Base-by-base conservation (phyloP, 2,113 vertebrate species). In the Pollachius pollachius region DNA sequence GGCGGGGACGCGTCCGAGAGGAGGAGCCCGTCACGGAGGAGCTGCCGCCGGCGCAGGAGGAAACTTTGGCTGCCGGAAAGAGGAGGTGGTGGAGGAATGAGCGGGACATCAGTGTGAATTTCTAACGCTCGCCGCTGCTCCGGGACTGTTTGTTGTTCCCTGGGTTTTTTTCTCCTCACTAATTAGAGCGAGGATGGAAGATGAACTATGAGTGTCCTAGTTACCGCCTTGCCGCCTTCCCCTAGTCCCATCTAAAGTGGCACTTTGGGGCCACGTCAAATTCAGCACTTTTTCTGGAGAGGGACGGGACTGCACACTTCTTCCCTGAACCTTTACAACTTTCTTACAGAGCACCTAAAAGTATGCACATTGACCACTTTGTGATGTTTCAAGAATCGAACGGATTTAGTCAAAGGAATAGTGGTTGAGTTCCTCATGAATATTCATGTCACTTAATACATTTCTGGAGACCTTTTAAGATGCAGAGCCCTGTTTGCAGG, bases 1-100 rank as follows among this genome's bases (percentile, higher is more conserved):
- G 85, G 81, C 85, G 68, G 80, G 86, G 78, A 75, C 84, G 81
- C 78, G 81, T 81, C 83, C 79, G 83, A 74, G 78, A 84, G 83
- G 83, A 77, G 76, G 86, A 79, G 77, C 88, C 80, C 77, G 84
- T 83, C 79, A 78, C 81, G 74, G 83, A 83, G 75, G 82, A 83
- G 84, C 85, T 85, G 82, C 86, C 77, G 78, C 79, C 83, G 74
- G 81, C 68, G 84, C 85, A 77, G 64, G 62, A 79, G 75, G 82
- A 78, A 81, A 48, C 41, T 48, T 73, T 75, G 84, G 85, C 84
- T 87, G 78, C 77, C 58, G 68, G 70, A 2, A 25, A 85, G 82
- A 79, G 72, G 78, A 76, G 77, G 83, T 79, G 78, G 73, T 69
- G 86, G 82, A 72, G 79, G 78, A 83, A 85, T 72, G 85, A 84